A percentile compares a stretch with the other conserved stretches of the same genome.
Conservation (phyloP, 2,113 vertebrate genomes). For the Panthera uncia region DNA sequence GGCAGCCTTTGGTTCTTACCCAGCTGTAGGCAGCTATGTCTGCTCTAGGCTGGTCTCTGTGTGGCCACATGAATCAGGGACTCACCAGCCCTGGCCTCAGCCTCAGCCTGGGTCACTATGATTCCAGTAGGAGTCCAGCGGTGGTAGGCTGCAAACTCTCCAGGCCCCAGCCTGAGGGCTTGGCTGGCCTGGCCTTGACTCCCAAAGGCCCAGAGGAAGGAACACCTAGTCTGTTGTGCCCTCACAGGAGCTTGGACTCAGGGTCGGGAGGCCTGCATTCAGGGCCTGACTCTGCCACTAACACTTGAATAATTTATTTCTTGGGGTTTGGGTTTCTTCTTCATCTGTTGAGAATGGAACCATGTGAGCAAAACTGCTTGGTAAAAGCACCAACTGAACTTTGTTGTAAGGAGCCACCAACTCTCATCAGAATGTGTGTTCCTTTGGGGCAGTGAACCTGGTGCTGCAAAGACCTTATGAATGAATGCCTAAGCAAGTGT, state of each 20-base stretch:
- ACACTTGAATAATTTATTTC: neutral
- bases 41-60: neutral
- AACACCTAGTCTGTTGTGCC: neutral
- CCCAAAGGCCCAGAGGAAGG: neutral
- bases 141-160: neutral
- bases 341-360: neutral
- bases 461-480: neutral
- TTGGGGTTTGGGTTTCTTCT: neutral
- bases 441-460: neutral
- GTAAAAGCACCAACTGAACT: neutral
- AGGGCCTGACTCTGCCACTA: neutral
- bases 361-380: slow-evolving; percentile 27
- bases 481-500: neutral
- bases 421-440: slow-evolving; percentile 10
- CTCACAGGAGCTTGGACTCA: neutral
- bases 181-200: neutral
- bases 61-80: neutral
- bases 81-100: neutral
- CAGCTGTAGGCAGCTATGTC: neutral
- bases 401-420: neutral
- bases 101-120: neutral
- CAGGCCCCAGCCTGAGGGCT: neutral
- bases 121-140: neutral
- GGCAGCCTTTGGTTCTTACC: neutral
- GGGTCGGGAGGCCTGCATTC: neutral